Evolutionary conservation across 2,113 vertebrate species (phyloP).

Genomic region (Takifugu flavidus): DNA sequence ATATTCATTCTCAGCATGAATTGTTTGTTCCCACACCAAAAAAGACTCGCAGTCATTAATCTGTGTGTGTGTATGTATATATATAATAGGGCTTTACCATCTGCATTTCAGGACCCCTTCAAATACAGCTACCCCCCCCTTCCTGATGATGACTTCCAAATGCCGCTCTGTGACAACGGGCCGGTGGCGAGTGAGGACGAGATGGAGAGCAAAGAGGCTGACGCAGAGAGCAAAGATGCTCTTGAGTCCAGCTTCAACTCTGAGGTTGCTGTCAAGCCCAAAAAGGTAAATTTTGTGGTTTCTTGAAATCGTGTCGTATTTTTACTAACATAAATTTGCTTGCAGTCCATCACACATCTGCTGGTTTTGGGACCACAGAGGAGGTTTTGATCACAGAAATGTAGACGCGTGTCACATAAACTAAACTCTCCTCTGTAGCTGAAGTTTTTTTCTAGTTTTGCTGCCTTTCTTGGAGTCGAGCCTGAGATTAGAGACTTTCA

Average conservation of each 20-base stretch:
- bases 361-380: not conserved
- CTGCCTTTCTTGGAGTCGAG: slow-evolving; percentile 17
- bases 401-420: not conserved
- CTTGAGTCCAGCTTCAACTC: slow-evolving; percentile 80
- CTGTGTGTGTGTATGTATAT: too few relatives aligned
- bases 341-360: too few relatives aligned
- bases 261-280: slow-evolving; percentile 76
- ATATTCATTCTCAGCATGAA: too few relatives aligned
- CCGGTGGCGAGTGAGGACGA: slow-evolving; percentile 90
- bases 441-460: slow-evolving; percentile 7
- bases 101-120: slow-evolving; percentile 84
- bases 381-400: not conserved
- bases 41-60: not conserved
- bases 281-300: slow-evolving; percentile 80
- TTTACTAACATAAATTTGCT: too few relatives aligned
- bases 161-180: slow-evolving; percentile 91
- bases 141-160: slow-evolving; percentile 95
- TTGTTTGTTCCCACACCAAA: slow-evolving; percentile 4
- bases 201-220: slow-evolving; percentile 85
- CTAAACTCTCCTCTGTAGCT: too few relatives aligned
- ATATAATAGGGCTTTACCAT: slow-evolving; percentile 4
- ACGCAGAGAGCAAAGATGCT: slow-evolving; percentile 80
- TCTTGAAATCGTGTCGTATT: too few relatives aligned
- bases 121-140: slow-evolving; percentile 97
- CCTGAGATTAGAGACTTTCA: slow-evolving; percentile 36